Percentiles rank a stretch among this genome's conserved stretches.
Conservation (phyloP, 1,140 invertebrate genomes). For the Drosophila hydei region DNA sequence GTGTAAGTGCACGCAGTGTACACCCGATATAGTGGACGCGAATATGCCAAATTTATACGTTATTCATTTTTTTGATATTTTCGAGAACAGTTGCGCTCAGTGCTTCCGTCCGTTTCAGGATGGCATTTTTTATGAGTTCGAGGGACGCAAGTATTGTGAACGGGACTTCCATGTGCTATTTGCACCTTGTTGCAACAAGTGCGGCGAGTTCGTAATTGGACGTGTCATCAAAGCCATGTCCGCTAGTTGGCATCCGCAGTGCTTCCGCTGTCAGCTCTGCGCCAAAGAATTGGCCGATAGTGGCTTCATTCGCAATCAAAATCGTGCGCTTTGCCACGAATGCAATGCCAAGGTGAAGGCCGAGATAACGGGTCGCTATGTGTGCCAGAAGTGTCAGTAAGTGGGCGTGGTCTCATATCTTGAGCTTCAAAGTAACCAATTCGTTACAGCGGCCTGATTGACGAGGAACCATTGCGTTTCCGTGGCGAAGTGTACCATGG, state of each 20-base stretch:
- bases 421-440: background rate
- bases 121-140: constrained; percentile 99
- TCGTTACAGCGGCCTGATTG: constrained; percentile 93
- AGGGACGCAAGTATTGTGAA: constrained; percentile 99
- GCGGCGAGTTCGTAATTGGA: constrained; percentile 98
- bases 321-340: constrained; percentile 97
- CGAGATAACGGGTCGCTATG: constrained; percentile 96
- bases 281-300: constrained; percentile 95
- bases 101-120: constrained; percentile 99
- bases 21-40: too few species aligned
- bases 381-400: constrained; percentile 99
- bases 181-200: constrained; percentile 98
- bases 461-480: constrained; percentile 97
- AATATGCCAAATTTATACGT: too few species aligned
- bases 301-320: constrained; percentile 97
- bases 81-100: constrained; percentile 98
- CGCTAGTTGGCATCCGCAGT: constrained; percentile 98
- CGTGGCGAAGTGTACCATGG: constrained; percentile 99
- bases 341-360: constrained; percentile 99
- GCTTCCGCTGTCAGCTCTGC: constrained; percentile 98
- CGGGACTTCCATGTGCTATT: constrained; percentile 99
- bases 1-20: constrained; percentile 93
- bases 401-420: constrained; percentile 72
- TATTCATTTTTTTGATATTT: constrained; percentile 35
- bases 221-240: constrained; percentile 99